Base-by-base conservation (phyloP, 2,797 vertebrate species). In the Pagetopsis macropterus region DNA sequence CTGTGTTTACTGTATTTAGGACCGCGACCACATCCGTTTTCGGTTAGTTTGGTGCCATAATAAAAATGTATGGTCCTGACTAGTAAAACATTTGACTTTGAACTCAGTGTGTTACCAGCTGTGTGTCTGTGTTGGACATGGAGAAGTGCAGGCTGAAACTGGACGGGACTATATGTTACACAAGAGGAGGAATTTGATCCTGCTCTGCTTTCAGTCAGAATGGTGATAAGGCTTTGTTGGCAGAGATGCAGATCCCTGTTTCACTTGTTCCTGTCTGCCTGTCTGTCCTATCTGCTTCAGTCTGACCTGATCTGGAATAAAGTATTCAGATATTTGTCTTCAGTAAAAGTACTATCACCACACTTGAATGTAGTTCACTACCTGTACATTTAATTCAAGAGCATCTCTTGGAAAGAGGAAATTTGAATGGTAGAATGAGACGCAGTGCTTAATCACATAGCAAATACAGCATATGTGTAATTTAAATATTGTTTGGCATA, bases 181-280 rank as follows among this genome's bases (percentile, higher is more conserved):
- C 75, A 81, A 85, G 64, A 33, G 64, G 5, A 66, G 66, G 67
- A 76, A 73, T 77, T 11, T 72, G 79, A 78, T 70, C 64, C 63
- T 16, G 61, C 45, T 65, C 45, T 63, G 63, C 63, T 54, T 54
- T 44, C 48, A 59, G 49, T 68, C 69, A 41, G 63, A 63, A 50
- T 2, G 44, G 51, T 57, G 79, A 82, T 76, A 33, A 57, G 27
- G 23, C 3, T 54, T 16, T 59, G 1, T 37, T 55, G 65, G 41
- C 69, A 56, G 41, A 64, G 68, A 61, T 27, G 40, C 63, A 50
- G 19, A 37, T 0, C 52, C 19, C 6, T 44, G 37, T 19, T 66
- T 70, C 5, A n/a, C 12, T 19, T n/a, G 5, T 8, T 44, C 17
- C 14, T 48, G 49, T 33, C 33, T 37, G 33, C 33, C 33, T 7